Evolutionary conservation across 2,888 invertebrate genomes (phyloP), one percentile per base, ranked within the genome.

Genomic region (Plagodis dolabraria): DNA sequence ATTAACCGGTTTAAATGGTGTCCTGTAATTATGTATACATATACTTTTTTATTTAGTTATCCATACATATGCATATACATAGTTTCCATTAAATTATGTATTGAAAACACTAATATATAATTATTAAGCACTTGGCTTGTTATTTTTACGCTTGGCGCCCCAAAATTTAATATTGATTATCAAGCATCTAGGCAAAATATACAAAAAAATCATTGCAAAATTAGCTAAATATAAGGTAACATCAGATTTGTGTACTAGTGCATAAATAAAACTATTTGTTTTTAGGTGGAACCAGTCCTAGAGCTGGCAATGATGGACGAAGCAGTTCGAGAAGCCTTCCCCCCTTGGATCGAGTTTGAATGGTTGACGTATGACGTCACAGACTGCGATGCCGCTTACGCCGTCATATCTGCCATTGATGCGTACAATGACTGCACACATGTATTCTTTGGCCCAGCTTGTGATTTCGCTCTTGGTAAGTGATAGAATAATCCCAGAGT

Each of bases 381-480:
- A 0, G 93, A 94, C 62, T 97, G 97, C 67, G 95, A 95, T 70
- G 95, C 96, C 2, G 96, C 95, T 0, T 94, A 95, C 79, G 96
- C 96, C 0, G 94, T 96, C 52, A 95, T 96, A 51, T 94, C 94
- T 0, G 95, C 96, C 0, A 95, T 97, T 72, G 95, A 96, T 71
- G 95, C 95, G 1, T 95, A 95, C 78, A 94, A 94, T 60, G 94
- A 95, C 72, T 96, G 96, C 80, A 95, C 96, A 0, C 95, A 97
- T 75, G 95, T 96, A 0, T 95, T 97, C 74, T 95, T 97, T 71
- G 97, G 97, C 8, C 96, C 97, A 0, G 94, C 96, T 0, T 97
- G 97, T 72, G 97, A 97, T 75, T 97, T 95, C 82, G 95, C 96
- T 35, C 84, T 97, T 53, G 97, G 97, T 97, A 87, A 94, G 95